phyloP scores from a whole-genome alignment of 2,113 vertebrate species.

The Xiphophorus maculatus region DNA sequence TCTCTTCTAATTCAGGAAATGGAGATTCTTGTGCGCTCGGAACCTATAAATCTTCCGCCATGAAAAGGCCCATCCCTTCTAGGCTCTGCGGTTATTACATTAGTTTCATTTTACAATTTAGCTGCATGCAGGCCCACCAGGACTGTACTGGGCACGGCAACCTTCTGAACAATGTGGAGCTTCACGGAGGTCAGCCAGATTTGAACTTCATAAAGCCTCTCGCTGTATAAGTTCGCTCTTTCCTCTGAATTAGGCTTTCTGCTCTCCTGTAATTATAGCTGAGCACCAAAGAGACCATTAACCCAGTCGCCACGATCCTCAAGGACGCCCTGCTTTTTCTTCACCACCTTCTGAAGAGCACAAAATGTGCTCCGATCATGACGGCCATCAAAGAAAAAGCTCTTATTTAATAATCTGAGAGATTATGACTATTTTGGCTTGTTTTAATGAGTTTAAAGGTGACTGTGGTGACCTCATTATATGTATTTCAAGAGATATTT shows the following conservation, averaged over 20 bases:
- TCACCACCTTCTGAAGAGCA: slow-evolving; percentile 12
- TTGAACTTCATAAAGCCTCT: slow-evolving; percentile 12
- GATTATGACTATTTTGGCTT: not conserved
- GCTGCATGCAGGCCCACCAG: slow-evolving; percentile 40
- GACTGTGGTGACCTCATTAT: not conserved
- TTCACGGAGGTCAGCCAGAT: not conserved
- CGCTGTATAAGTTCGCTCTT: not conserved
- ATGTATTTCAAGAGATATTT: not conserved
- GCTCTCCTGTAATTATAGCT: slow-evolving; percentile 6
- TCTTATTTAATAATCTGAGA: not conserved
- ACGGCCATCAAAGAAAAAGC: not conserved
- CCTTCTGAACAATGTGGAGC: slow-evolving; percentile 20
- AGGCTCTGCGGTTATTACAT: slow-evolving; percentile 64
- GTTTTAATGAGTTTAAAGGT: not conserved
- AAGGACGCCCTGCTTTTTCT: slow-evolving; percentile 22
- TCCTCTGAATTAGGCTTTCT: slow-evolving; percentile 16
- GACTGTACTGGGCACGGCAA: slow-evolving; percentile 5
- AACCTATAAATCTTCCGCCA: slow-evolving; percentile 61
- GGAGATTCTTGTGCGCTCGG: slow-evolving; percentile 61
- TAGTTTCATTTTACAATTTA: slow-evolving; percentile 71
- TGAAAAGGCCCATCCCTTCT: slow-evolving; percentile 62
- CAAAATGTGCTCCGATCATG: not conserved
- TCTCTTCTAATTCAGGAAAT: slow-evolving; percentile 70
- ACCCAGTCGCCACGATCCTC: slow-evolving; percentile 27
- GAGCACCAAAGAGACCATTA: slow-evolving; percentile 7